Conservation (phyloP, 1,140 invertebrate genomes). For the Trypoxylus dichotomus region DNA sequence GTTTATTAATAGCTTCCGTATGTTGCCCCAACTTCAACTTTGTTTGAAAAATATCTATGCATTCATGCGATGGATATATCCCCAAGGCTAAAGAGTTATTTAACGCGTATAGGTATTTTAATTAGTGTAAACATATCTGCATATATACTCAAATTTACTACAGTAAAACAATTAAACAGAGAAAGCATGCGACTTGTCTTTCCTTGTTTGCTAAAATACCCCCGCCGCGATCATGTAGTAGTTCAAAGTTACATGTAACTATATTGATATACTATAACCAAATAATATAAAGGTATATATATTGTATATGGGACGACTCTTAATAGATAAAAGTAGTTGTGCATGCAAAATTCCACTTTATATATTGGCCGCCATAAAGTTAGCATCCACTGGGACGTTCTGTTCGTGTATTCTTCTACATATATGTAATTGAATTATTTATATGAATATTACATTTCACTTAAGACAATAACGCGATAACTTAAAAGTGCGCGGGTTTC, state of each 20-base stretch:
- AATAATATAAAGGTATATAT: neutral
- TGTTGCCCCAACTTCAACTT: no score
- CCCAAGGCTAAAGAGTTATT: no score
- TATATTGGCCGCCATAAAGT: neutral
- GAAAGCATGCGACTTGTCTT: neutral
- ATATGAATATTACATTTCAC: neutral
- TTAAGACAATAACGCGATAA: constrained; percentile 12
- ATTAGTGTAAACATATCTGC: no score
- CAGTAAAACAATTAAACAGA: neutral
- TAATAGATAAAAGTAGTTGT: neutral
- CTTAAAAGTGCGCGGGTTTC: neutral
- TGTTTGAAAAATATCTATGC: no score
- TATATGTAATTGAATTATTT: neutral
- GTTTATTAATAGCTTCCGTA: no score
- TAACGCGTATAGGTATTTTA: no score
- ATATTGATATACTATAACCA: neutral
- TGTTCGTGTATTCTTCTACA: neutral
- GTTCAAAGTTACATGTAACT: neutral
- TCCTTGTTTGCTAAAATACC: neutral
- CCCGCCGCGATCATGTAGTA: neutral
- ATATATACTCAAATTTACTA: no score
- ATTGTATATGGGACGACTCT: neutral
- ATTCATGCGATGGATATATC: no score
- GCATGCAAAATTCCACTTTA: neutral
- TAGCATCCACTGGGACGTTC: neutral